Base-by-base conservation (phyloP, 2,113 vertebrate species). In the Nothobranchius kuhntae region DNA sequence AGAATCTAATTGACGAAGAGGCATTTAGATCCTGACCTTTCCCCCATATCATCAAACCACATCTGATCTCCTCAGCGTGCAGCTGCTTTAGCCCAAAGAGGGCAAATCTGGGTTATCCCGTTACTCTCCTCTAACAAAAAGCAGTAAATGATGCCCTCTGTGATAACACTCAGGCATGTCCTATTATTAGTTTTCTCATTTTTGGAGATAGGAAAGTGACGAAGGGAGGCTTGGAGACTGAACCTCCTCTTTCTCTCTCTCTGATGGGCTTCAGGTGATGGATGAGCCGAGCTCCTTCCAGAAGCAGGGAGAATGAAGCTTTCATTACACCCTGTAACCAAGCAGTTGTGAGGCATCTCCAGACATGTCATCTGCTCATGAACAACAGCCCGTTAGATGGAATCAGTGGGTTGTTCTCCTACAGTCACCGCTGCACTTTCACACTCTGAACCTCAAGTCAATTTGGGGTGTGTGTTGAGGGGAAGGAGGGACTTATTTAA, bases 171-270 rank as follows among this genome's bases (percentile, higher is more conserved):
- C 21, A 55, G 50, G 44, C 36, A n/a, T 57, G 14, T 64, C 51
- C 77, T 65, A 73, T 72, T 81, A 68, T 77, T 79, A 69, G 59
- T 73, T 73, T 73, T 82, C 65, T 76, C 47, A 74, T 83, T 86
- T 85, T 67, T 71, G 52, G 75, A 73, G 53, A 65, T 53, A 4
- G 57, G 35, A 47, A 70, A 75, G 36, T 48, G 14, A 56, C 75
- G 35, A 51, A 72, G 65, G 13, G 35, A 65, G 46, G 56, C 73
- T 69, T 69, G 26, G 52, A 62, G 73, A 65, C 67, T 52, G 30
- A 30, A 30, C 13, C 40, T 56, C 9, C 51, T 24, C 46, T 13
- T 66, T 7, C n/a, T 36, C 57, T 77, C 56, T 73, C 56, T 61
- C 53, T 56, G 78, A 78, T 71, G 57, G 55, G 50, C 57, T 78